phyloP scores from a whole-genome alignment of 1,140 invertebrate species.

The Pantala flavescens region DNA sequence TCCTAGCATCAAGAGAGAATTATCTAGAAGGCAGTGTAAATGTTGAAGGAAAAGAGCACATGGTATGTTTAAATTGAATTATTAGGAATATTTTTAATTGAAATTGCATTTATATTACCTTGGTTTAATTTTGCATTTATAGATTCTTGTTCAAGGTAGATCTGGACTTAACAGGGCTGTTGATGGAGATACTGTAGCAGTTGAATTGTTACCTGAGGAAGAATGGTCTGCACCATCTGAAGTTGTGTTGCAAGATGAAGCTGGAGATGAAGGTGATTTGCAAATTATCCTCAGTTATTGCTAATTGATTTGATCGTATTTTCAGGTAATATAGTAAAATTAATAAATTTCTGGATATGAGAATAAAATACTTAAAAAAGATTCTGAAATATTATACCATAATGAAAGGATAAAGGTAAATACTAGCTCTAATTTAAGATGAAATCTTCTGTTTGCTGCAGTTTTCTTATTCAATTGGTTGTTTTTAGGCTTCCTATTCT shows the following conservation, averaged over 20 bases:
- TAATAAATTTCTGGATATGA: too few species aligned
- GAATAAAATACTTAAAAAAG: too few species aligned
- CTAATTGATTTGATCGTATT: not conserved
- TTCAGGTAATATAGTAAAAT: not conserved
- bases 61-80: constrained; percentile 41
- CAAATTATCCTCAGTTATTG: constrained; percentile 12
- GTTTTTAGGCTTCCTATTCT: too few species aligned
- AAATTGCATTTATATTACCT: constrained; percentile 6
- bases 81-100: not conserved
- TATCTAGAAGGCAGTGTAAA: constrained; percentile 88
- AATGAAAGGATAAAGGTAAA: too few species aligned
- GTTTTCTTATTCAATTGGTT: too few species aligned
- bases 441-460: too few species aligned
- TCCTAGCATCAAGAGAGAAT: constrained; percentile 78
- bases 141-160: constrained; percentile 85
- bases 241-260: constrained; percentile 68
- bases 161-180: constrained; percentile 86
- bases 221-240: constrained; percentile 79
- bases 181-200: constrained; percentile 87
- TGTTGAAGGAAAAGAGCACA: constrained; percentile 63
- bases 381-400: too few species aligned
- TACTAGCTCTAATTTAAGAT: too few species aligned
- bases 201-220: constrained; percentile 80
- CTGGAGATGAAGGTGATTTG: constrained; percentile 47
- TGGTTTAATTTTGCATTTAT: constrained; percentile 22